Conservation (phyloP, 1,140 invertebrate genomes). For the Dinothrombium tinctorium region DNA sequence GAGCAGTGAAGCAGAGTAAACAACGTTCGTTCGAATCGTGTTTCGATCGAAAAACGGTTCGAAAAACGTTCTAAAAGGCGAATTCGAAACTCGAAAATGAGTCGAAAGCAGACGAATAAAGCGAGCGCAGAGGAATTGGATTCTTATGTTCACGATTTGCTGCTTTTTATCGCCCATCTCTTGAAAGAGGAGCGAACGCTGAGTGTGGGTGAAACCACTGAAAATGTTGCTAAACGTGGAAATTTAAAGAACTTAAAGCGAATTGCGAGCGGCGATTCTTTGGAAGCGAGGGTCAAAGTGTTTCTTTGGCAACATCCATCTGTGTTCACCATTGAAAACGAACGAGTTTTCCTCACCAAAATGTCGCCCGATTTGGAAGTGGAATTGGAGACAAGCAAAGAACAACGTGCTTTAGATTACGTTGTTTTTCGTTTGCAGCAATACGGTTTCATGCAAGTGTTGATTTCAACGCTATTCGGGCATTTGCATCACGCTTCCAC, state of each 20-base stretch:
- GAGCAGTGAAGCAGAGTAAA: no score
- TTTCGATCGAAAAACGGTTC: no score
- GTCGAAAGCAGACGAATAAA: no score
- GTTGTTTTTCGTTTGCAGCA: not conserved
- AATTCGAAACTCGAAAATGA: no score
- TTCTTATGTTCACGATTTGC: no score
- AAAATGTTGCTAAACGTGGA: not conserved
- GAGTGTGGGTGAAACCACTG: no score
- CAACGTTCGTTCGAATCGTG: no score
- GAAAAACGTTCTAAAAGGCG: no score
- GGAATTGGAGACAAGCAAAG: not conserved
- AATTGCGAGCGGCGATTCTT: not conserved
- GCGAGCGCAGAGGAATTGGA: no score
- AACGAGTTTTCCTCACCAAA: not conserved
- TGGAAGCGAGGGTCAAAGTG: not conserved
- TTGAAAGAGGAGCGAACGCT: no score
- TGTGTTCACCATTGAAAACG: not conserved
- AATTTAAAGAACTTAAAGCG: not conserved
- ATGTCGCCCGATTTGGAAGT: not conserved
- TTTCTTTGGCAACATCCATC: slow-evolving; percentile 5
- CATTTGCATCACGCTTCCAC: not conserved
- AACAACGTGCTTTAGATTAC: not conserved
- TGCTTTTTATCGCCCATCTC: no score
- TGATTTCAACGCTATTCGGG: not conserved
- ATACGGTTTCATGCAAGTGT: not conserved